Conservation (phyloP, 2,797 vertebrate species). For the Apodemus agrarius region DNA sequence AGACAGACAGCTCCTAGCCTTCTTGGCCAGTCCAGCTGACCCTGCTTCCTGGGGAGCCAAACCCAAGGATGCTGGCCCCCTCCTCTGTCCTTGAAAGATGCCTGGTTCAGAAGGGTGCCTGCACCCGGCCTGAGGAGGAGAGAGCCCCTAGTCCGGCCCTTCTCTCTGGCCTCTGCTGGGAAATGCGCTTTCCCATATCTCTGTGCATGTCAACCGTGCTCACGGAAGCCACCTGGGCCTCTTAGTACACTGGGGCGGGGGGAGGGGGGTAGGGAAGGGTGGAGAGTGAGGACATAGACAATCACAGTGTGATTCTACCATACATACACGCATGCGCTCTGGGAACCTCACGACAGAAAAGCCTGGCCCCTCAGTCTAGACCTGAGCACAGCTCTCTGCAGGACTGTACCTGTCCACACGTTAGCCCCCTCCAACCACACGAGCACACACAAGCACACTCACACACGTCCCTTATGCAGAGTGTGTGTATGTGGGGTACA, state of each 20-base stretch:
- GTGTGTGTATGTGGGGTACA: rapidly evolving
- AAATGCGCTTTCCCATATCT: background rate
- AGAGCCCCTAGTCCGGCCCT: background rate
- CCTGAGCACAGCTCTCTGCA: background rate
- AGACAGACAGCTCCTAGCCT: rapidly evolving
- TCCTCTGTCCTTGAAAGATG: background rate
- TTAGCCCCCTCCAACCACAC: background rate
- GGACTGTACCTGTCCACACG: no score
- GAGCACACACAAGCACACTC: background rate
- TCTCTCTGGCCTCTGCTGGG: background rate
- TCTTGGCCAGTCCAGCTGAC: background rate
- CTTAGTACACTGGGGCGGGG: background rate
- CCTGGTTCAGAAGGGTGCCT: background rate
- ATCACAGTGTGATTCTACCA: background rate
- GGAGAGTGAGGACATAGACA: rapidly evolving
- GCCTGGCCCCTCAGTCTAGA: background rate
- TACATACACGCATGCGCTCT: no score
- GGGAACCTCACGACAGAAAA: background rate
- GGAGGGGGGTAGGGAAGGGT: background rate
- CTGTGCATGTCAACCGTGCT: background rate
- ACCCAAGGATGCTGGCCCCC: background rate
- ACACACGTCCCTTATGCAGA: background rate
- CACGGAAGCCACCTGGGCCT: no score
- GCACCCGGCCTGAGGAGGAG: background rate
- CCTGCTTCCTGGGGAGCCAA: background rate